Percentiles rank a stretch among this genome's conserved stretches.
phyloP scores from a whole-genome alignment of 2,888 invertebrate genomes.

The Tetheella fluctuosa region DNA sequence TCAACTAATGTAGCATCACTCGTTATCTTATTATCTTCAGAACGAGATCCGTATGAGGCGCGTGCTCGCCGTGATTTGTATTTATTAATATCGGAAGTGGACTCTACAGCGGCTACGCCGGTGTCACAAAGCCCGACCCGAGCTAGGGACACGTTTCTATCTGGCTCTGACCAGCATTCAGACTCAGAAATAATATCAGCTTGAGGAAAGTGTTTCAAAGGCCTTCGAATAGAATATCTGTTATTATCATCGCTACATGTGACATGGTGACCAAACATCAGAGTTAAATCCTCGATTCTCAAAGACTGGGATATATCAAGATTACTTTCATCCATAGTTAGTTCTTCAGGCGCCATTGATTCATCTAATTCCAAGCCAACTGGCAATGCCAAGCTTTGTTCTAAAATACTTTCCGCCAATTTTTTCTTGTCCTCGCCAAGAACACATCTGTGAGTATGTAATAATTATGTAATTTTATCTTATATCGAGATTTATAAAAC shows the following conservation, averaged over 20 bases:
- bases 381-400: slow-evolving; percentile 78
- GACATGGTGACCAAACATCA: slow-evolving; percentile 78
- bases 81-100: slow-evolving; percentile 63
- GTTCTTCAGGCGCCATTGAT: slow-evolving; percentile 74
- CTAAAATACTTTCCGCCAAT: slow-evolving; percentile 76
- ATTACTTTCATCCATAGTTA: slow-evolving; percentile 76
- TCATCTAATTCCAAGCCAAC: slow-evolving; percentile 78
- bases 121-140: slow-evolving; percentile 87
- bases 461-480: neutral
- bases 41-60: slow-evolving; percentile 70
- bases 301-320: slow-evolving; percentile 74
- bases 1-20: slow-evolving; percentile 83
- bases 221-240: slow-evolving; percentile 47
- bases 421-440: slow-evolving; percentile 79
- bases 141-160: slow-evolving; percentile 90
- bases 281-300: slow-evolving; percentile 74
- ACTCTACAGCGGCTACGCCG: slow-evolving; percentile 55
- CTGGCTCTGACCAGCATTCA: slow-evolving; percentile 95
- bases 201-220: slow-evolving; percentile 56
- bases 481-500: too few relatives aligned
- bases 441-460: slow-evolving; percentile 67
- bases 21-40: slow-evolving; percentile 74
- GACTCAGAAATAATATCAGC: slow-evolving; percentile 85
- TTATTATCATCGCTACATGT: slow-evolving; percentile 59
- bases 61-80: slow-evolving; percentile 70